Evolutionary conservation across 1,140 invertebrate genomes (phyloP), one percentile per base, ranked within the genome.

Genomic region (Elysia chlorotica): DNA sequence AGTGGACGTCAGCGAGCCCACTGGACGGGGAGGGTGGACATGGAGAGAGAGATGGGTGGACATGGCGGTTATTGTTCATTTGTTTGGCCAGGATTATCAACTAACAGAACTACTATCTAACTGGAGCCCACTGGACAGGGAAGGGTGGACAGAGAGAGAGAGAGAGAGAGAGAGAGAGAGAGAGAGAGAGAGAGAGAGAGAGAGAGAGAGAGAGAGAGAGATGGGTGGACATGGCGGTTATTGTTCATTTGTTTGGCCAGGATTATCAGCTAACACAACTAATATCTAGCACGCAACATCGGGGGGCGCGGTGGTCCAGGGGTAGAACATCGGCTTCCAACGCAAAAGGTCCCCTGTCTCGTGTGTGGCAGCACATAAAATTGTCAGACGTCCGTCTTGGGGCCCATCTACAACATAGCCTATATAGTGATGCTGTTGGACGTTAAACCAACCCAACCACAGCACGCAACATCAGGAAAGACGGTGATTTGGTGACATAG

Each of bases 1-100:
- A 21, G 94, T 96, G 48, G 93, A 93, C 80, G 94, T 92, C 76
- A 97, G 91, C 68, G 96, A 90, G 81, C 93, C 95, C 96, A 90
- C 23, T 83, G 81, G 1, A 67, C 37, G 56, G 30, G 53, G 14
- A 71, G 38, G 21, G 17, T 61, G 41, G n/a, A 28, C 25, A 10
- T 2, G 41, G 48, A 5, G 17, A 17, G 41, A 21, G 28, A 4
- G 17, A 53, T 6, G 19, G 25, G 19, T 21, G 33, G 23, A 23
- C 37, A 23, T n/a, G 14, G 25, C n/a, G n/a, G n/a, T 31, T 14
- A 17, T 2, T 2, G 5, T 25, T 53, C 2, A 25, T 31, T n/a
- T 30, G n/a, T n/a, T 35, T 2, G 2, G 28, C 28, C 10, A 28
- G 17, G n/a, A 25, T 3, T 10, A 36, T 14, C 5, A n/a, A 25